Evolutionary conservation across 2,113 vertebrate genomes (phyloP), one percentile per base, ranked within the genome.

Genomic region (Scomber japonicus): DNA sequence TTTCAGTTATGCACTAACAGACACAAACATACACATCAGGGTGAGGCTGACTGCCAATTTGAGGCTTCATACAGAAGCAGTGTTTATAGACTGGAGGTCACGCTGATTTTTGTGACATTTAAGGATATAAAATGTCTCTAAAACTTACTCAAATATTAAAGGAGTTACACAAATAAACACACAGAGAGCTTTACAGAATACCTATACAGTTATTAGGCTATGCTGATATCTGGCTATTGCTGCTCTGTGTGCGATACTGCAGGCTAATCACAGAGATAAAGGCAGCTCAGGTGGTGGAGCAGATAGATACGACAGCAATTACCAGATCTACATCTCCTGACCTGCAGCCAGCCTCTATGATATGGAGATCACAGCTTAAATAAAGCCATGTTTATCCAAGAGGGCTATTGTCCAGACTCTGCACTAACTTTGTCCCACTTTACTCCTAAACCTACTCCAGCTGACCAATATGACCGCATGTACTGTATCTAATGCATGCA

Each of bases 181-280:
- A n/a, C 27, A 44, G 16, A 64, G 44, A 63, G 2, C 13, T 54
- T 53, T 62, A 46, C 62, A 16, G 21, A 40, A 71, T 57, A 21
- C 45, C 68, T 61, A n/a, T 31, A 61, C 53, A 70, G 17, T 12
- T 66, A 50, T 72, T 14, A n/a, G 70, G 56, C 61, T 53, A 55
- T 17, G 27, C 21, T 63, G 49, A 24, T 83, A 51, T 83, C 60
- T 60, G 49, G 67, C 64, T 56, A 78, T 89, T 72, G 49, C 62
- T 70, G 66, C 68, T 66, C 51, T 50, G 59, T 21, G 76, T 68
- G 80, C 3, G 12, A 75, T 49, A 53, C 79, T 78, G 61, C 69
- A 75, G 84, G 77, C 81, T 85, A 82, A 85, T 82, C 80, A 69
- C 75, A 24, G 17, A 86, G 71, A 87, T 88, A 75, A 85, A 85